These are phyloP conservation scores for Channa maculata DNA, from an alignment of 2,113 vertebrate genomes.

Conservation along the genomic window DNA sequence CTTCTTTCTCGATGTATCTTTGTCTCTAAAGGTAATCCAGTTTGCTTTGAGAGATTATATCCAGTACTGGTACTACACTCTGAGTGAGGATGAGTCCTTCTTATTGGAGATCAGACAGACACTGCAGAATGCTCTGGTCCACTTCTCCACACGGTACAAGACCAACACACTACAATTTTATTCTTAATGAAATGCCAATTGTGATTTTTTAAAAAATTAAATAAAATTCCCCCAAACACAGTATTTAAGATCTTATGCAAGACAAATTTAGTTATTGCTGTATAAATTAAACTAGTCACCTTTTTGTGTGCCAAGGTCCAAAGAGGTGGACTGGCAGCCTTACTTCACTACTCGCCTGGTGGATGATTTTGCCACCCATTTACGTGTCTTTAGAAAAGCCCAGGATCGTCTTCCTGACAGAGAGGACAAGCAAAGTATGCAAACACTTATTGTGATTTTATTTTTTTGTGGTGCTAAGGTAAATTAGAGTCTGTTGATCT, in stretches of 20 bases:
- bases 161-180: neutral
- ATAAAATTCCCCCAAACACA: no score
- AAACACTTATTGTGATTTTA: no score
- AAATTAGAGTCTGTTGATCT: neutral
- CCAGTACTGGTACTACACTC: constrained; percentile 99
- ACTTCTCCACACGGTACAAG: constrained; percentile 94
- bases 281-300: no score
- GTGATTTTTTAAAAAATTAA: no score
- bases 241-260: no score
- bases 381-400: constrained; percentile 97
- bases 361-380: constrained; percentile 98
- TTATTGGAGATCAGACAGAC: constrained; percentile 97
- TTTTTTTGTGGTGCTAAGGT: no score
- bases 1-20: neutral
- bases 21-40: constrained; percentile 91
- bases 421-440: constrained; percentile 92
- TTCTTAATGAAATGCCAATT: neutral
- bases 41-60: constrained; percentile 98
- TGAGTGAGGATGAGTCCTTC: constrained; percentile 98
- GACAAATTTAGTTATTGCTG: no score
- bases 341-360: constrained; percentile 98
- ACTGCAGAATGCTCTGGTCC: constrained; percentile 95
- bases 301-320: constrained; percentile 85
- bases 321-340: constrained; percentile 99
- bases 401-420: constrained; percentile 93